phyloP scores from a whole-genome alignment of 1,140 invertebrate species.

The Pogonognathellus flavescens region DNA sequence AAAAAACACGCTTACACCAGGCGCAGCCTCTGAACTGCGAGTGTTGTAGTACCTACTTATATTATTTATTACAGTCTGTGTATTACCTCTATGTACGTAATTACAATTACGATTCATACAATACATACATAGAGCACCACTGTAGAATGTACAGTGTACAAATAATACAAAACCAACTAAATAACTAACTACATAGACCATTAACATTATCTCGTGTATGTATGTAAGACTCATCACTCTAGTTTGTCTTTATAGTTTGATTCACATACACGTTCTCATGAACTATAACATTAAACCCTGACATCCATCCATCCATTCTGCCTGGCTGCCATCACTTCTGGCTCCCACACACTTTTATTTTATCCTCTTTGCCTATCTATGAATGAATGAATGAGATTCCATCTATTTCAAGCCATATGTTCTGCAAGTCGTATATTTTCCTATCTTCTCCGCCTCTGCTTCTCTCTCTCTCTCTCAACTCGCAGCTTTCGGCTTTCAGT shows the following conservation, averaged over 20 bases:
- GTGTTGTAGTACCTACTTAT: background rate
- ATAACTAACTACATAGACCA: background rate
- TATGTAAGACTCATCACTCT: background rate
- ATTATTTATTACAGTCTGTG: background rate
- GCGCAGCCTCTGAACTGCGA: background rate
- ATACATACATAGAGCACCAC: too few species aligned
- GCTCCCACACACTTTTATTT: constrained; percentile 49
- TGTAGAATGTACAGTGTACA: too few species aligned
- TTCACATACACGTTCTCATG: constrained; percentile 34
- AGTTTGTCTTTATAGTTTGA: constrained; percentile 5
- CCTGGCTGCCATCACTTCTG: constrained; percentile 36
- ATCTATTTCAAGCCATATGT: constrained; percentile 21
- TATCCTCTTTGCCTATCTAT: constrained; percentile 48
- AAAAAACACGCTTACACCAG: constrained; percentile 7
- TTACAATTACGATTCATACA: background rate
- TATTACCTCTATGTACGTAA: background rate
- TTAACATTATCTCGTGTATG: background rate
- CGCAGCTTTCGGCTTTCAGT: background rate
- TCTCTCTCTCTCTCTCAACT: too few species aligned
- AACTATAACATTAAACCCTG: constrained; percentile 48
- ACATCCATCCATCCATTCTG: constrained; percentile 39
- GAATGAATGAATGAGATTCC: constrained; percentile 39
- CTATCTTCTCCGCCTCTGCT: background rate
- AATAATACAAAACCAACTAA: background rate
- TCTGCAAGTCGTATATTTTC: constrained; percentile 28